phyloP scores from a whole-genome alignment of 2,797 vertebrate species.

The Tympanoctomys barrerae region DNA sequence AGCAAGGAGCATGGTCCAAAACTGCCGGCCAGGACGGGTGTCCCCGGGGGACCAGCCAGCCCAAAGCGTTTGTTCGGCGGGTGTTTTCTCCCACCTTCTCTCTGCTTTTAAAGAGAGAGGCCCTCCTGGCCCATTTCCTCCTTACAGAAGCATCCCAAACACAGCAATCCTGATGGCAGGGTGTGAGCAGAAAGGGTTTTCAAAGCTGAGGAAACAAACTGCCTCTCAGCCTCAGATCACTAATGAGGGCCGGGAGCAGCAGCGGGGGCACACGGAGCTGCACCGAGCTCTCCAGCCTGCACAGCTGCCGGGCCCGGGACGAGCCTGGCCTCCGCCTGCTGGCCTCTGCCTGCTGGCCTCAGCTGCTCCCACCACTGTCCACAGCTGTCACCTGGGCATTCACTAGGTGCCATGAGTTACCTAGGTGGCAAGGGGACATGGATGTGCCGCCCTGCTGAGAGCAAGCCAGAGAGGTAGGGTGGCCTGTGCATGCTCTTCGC shows the following conservation, averaged over 20 bases:
- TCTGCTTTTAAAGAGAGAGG: not conserved
- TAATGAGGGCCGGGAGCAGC: not conserved
- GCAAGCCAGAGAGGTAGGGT: not conserved
- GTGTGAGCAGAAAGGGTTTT: not conserved
- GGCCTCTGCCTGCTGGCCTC: too few species aligned
- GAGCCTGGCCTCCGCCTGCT: rapidly evolving
- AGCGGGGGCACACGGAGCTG: not conserved
- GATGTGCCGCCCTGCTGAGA: not conserved
- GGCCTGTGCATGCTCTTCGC: not conserved
- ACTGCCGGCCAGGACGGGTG: not conserved
- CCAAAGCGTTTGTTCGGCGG: not conserved
- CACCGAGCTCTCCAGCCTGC: too few species aligned
- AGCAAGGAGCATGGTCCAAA: not conserved
- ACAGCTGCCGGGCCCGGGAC: not conserved
- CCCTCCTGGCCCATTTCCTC: not conserved
- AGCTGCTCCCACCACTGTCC: too few species aligned
- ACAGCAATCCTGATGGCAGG: not conserved
- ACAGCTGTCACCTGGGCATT: rapidly evolving
- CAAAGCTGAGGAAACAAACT: not conserved
- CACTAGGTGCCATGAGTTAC: not conserved
- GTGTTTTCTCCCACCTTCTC: too few species aligned
- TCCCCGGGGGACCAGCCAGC: rapidly evolving
- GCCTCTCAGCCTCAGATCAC: not conserved
- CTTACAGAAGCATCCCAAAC: not conserved
- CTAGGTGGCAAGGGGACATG: rapidly evolving